Percentiles rank a stretch among this genome's conserved stretches.
These are phyloP conservation scores for Danaus plexippus DNA, from an alignment of 1,140 invertebrate species.

Conservation along the genomic window DNA sequence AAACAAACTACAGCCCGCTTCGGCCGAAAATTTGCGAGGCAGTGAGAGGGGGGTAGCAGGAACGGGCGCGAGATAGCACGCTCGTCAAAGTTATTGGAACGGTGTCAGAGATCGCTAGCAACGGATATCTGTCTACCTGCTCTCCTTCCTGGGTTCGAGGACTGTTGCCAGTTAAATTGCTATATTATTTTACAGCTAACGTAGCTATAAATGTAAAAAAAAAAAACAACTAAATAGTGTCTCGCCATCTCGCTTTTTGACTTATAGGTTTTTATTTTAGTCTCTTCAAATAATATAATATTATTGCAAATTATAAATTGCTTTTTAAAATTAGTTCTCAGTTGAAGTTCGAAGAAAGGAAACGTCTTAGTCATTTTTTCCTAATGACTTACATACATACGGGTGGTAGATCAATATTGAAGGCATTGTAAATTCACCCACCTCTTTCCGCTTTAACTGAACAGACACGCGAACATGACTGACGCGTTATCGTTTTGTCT, in stretches of 20 bases:
- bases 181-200: slow-evolving; percentile 27
- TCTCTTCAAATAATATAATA: not conserved
- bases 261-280: slow-evolving; percentile 1
- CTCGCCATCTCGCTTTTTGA: slow-evolving; percentile 2
- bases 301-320: not conserved
- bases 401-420: slow-evolving; percentile 13
- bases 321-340: too few species aligned
- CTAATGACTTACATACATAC: not conserved
- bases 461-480: slow-evolving; percentile 50
- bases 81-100: slow-evolving; percentile 62
- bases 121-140: slow-evolving; percentile 52
- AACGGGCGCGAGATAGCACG: slow-evolving; percentile 39
- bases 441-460: slow-evolving; percentile 21
- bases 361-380: too few species aligned
- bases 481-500: slow-evolving; percentile 57
- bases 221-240: slow-evolving; percentile 10
- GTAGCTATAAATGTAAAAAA: slow-evolving; percentile 7
- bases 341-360: too few species aligned
- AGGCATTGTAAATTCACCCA: slow-evolving; percentile 30
- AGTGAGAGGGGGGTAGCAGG: slow-evolving; percentile 24
- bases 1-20: slow-evolving; percentile 64
- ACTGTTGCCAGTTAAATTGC: slow-evolving; percentile 39
- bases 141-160: slow-evolving; percentile 36
- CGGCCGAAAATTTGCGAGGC: slow-evolving; percentile 59
- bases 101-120: slow-evolving; percentile 54